Evolutionary conservation across 1,140 invertebrate species (phyloP), one percentile per base, ranked within the genome.

Genomic region (Zaprionus tsacasi): DNA sequence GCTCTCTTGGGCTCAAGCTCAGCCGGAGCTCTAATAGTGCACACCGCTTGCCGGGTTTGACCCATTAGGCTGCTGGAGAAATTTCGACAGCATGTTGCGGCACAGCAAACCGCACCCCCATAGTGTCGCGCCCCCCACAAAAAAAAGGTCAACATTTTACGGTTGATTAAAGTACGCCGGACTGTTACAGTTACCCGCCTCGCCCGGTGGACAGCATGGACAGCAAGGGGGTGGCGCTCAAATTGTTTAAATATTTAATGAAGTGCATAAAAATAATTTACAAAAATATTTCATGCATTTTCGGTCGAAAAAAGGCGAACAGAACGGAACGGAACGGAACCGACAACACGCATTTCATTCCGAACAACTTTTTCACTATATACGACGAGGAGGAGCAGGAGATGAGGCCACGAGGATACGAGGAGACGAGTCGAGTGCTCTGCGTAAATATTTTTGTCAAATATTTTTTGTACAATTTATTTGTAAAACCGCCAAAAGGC

Each of bases 191-290:
- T 33, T 63, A 38, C 15, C 27, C 40, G 69, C 30, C 52, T 60
- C 27, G 27, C 27, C 27, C 3, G 54, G 54, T 43, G 75, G 15
- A 25, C 30, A 17, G 55, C 55, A 4, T 1, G 21, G 21, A 21
- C 21, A 33, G 30, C 30, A 3, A 33, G 30, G 7, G 33, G 57
- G 12, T 50, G 65, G 48, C 78, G 35, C 63, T 43, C 65, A 89
- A 89, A 89, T 89, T 89, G 81, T 81, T 89, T 71, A 81, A 89
- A 89, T 89, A 90, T 90, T 89, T 89, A 89, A 89, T 89, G 86
- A 90, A 89, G 85, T 89, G 85, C 85, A 89, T 85, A 89, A 89
- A 89, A 89, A 89, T 89, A 90, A 89, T 89, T 89, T 89, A 81
- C 76, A 85, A 78, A 89, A 90, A 89, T 89, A 89, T 89, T 89